A percentile compares a stretch with the other conserved stretches of the same genome.
Evolutionary conservation across 2,888 invertebrate genomes (phyloP).

Genomic region (Oconnorella tubifera): DNA sequence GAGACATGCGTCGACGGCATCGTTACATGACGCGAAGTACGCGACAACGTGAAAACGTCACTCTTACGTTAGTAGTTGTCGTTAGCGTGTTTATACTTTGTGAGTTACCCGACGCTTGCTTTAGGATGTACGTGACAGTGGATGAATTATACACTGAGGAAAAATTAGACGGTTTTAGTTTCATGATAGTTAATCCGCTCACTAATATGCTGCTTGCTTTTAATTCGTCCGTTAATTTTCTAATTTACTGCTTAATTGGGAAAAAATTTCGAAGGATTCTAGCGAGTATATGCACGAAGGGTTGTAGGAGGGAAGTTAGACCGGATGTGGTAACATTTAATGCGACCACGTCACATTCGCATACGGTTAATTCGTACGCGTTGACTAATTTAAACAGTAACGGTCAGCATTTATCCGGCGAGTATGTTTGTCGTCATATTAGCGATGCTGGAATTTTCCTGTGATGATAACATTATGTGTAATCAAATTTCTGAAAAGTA

Average conservation of each 20-base stretch:
- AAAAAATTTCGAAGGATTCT: conserved; percentile 34
- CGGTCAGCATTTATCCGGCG: no score
- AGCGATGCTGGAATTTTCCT: no score
- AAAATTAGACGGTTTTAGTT: background rate
- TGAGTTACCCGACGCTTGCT: conserved; percentile 25
- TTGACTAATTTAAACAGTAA: conserved; percentile 1
- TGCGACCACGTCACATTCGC: background rate
- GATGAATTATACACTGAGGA: conserved; percentile 10
- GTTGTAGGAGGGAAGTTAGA: background rate
- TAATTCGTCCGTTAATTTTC: conserved; percentile 35
- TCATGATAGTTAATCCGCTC: conserved; percentile 21
- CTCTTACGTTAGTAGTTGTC: conserved; percentile 30
- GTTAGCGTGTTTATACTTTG: conserved; percentile 32
- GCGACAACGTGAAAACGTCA: conserved; percentile 30
- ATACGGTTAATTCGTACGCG: conserved; percentile 11
- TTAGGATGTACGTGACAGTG: conserved; percentile 22
- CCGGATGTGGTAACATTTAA: no score
- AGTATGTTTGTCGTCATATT: no score
- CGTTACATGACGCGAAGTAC: conserved; percentile 8
- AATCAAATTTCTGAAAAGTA: no score
- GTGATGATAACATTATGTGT: no score
- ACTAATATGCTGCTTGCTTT: conserved; percentile 31
- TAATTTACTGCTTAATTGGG: conserved; percentile 35
- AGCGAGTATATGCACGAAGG: conserved; percentile 20
- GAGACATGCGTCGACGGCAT: conserved; percentile 16